A percentile compares a stretch with the other conserved stretches of the same genome.
Conservation (phyloP, 2,888 invertebrate genomes). For the Lydus trimaculatus region DNA sequence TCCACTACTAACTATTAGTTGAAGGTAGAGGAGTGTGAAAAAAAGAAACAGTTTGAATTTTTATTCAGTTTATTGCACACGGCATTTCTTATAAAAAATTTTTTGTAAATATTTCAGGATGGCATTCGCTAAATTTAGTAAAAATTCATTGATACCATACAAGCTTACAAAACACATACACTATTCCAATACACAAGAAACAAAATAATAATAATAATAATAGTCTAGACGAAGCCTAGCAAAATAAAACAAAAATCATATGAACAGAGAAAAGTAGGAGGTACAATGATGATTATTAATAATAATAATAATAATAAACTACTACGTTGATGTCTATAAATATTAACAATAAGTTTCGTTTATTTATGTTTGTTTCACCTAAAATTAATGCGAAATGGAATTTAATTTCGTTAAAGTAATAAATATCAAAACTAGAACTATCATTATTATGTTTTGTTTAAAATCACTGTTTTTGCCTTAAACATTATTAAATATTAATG, state of each 20-base stretch:
- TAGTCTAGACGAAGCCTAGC: not conserved
- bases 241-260: not conserved
- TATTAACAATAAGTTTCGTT: not conserved
- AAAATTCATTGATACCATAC: constrained; percentile 23
- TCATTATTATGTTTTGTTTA: not conserved
- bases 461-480: not conserved
- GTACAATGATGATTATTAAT: not conserved
- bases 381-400: not conserved
- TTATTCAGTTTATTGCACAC: constrained; percentile 32
- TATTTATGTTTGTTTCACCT: not conserved
- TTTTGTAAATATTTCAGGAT: constrained; percentile 32
- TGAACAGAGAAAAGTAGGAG: not conserved
- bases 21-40: not conserved
- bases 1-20: no score
- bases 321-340: not conserved
- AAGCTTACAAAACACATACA: constrained; percentile 32
- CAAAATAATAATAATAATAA: not conserved
- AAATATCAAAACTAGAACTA: constrained; percentile 34
- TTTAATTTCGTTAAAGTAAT: constrained; percentile 20
- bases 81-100: constrained; percentile 37
- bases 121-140: constrained; percentile 26
- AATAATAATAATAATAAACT: not conserved
- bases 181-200: constrained; percentile 17
- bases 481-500: constrained; percentile 10
- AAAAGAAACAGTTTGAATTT: constrained; percentile 19